Evolutionary conservation across 2,888 invertebrate genomes (phyloP), one percentile per base, ranked within the genome.

Genomic region (Linnaemya tessellans): DNA sequence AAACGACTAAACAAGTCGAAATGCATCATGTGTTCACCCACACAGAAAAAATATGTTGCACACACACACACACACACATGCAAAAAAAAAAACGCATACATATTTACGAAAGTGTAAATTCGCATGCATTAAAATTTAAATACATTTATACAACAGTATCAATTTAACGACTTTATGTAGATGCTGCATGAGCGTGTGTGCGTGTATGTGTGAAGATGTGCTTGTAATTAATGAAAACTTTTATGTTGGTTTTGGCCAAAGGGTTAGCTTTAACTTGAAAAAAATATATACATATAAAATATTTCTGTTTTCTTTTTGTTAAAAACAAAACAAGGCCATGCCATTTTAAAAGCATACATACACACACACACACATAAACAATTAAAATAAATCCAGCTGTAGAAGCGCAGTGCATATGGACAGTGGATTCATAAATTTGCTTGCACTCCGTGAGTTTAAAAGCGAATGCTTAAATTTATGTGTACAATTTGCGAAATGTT

Each of bases 181-280:
- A 10, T 38, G 20, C 3, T 38, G 13, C 4, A 56, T 18, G 2
- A n/a, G 18, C 62, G 22, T 35, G 25, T n/a, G 9, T 30, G 9
- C 3, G 15, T 77, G 35, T 60, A 1, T 73, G 18, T 58, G 51
- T 15, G 20, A 43, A 11, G 20, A 43, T 73, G n/a, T 75, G 46
- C 30, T 13, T 64, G 73, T 25, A 58, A 80, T 79, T 78, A 68
- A 67, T 56, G 60, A 54, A 70, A 70, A 65, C 64, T 38, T 73
- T 43, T 60, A 35, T 75, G 67, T 43, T 35, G 65, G 58, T 73
- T 60, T 77, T 62, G 20, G 62, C 80, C 58, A 70, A 43, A 70
- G 71, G 80, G 77, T 41, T 77, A 67, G 54, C 68, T 70, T 60
- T 68, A 11, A 78, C 67, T 51, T 41, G 20, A 70, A 64, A 62